These are phyloP conservation scores for Lepus townsendii DNA, from an alignment of 2,797 vertebrate genomes.

Conservation along the genomic window DNA sequence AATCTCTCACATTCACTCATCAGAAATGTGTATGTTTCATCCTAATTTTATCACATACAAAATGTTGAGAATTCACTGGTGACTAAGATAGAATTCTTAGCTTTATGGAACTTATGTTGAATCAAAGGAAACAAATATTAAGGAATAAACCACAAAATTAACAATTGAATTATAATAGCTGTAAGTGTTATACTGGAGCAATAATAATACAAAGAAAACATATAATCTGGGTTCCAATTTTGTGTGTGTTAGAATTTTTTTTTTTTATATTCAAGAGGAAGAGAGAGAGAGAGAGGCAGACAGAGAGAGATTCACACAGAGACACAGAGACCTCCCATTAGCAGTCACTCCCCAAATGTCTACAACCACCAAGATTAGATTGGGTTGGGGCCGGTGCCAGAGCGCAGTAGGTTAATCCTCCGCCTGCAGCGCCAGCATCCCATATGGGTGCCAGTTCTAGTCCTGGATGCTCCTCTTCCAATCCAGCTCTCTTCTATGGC, in stretches of 20 bases:
- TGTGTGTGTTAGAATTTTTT: not conserved
- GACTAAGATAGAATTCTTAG: conserved; percentile 27
- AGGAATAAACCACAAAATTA: not conserved
- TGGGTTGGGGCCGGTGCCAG: too few species aligned
- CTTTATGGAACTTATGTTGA: not conserved
- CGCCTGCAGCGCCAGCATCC: too few species aligned
- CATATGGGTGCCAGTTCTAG: too few species aligned
- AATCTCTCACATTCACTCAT: not conserved
- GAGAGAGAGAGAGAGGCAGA: too few species aligned
- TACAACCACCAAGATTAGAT: too few species aligned
- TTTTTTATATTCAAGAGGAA: too few species aligned
- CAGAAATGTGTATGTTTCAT: not conserved
- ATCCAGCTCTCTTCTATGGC: too few species aligned
- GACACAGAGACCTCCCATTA: too few species aligned
- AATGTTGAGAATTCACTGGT: not conserved
- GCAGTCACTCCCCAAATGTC: too few species aligned
- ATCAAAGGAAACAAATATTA: conserved; percentile 5
- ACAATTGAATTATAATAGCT: not conserved
- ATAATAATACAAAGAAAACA: not conserved
- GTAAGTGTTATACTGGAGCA: not conserved
- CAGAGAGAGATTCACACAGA: too few species aligned
- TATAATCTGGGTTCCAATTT: not conserved
- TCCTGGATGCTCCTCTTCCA: too few species aligned
- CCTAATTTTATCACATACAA: not conserved
- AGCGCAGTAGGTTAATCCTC: too few species aligned